These are phyloP conservation scores for Piprites chloris DNA, from an alignment of 2,113 vertebrate species.

Conservation along the genomic window DNA sequence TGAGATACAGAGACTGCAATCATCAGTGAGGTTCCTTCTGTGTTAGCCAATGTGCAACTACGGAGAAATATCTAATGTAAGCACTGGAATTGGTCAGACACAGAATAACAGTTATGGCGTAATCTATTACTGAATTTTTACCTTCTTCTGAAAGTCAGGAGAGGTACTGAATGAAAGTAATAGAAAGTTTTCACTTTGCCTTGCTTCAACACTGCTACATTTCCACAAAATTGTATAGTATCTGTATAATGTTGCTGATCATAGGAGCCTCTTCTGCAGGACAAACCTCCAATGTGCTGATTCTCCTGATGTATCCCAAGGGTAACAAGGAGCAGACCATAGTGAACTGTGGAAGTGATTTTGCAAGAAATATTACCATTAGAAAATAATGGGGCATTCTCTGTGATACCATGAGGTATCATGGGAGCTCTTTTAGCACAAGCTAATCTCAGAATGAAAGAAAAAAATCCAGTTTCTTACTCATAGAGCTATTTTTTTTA, in stretches of 20 bases:
- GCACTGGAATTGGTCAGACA: background rate
- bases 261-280: background rate
- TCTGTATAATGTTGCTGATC: background rate
- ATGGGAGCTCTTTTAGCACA: background rate
- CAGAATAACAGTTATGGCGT: background rate
- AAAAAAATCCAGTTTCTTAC: background rate
- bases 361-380: background rate
- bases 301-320: background rate
- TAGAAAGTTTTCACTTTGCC: background rate
- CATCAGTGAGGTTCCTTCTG: fast-evolving
- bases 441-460: background rate
- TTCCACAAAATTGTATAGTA: background rate
- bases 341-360: background rate
- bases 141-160: background rate
- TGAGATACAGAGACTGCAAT: background rate
- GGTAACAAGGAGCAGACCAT: background rate
- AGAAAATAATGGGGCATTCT: background rate
- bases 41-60: background rate
- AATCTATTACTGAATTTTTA: background rate
- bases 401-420: background rate
- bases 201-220: background rate
- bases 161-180: background rate
- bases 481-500: background rate
- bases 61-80: background rate
- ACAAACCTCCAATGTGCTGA: background rate